Evolutionary conservation across 1,140 invertebrate species (phyloP).

Genomic region (Coptotermes formosanus): DNA sequence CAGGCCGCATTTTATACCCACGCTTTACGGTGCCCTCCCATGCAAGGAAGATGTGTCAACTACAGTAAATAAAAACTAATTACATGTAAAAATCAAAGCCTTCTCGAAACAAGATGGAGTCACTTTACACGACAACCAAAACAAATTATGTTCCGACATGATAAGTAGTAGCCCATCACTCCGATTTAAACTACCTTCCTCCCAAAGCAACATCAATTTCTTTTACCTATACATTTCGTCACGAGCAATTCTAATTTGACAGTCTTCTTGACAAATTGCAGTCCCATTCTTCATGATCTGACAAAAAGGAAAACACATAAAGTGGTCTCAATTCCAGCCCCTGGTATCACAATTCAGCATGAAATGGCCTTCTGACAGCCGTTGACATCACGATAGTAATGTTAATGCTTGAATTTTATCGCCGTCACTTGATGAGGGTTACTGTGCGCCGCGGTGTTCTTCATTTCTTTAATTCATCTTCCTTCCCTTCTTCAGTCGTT

Average conservation of each 20-base stretch:
- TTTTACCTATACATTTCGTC: not conserved
- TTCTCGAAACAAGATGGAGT: not conserved
- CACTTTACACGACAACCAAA: not conserved
- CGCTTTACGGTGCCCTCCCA: not conserved
- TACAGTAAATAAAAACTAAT: not conserved
- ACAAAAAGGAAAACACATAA: not conserved
- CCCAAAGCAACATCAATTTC: not conserved
- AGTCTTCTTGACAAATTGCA: constrained; percentile 7
- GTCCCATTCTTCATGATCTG: not conserved
- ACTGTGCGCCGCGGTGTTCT: not conserved
- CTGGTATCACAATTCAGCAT: constrained; percentile 1
- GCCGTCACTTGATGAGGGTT: not conserved
- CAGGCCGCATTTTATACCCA: not conserved
- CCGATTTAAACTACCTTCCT: not conserved
- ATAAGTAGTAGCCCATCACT: not conserved
- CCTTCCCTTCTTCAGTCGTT: not conserved
- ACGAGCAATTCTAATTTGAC: constrained; percentile 16
- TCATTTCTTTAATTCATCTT: not conserved
- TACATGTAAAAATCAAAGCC: not conserved
- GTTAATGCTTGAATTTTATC: not conserved
- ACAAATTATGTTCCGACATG: not conserved
- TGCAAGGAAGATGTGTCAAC: not conserved
- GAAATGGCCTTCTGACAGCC: not conserved
- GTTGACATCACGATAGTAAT: not conserved
- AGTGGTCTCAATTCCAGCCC: not conserved